These are phyloP conservation scores for Zelostemma sp. DNA, from an alignment of 1,140 invertebrate genomes.

Conservation along the genomic window DNA sequence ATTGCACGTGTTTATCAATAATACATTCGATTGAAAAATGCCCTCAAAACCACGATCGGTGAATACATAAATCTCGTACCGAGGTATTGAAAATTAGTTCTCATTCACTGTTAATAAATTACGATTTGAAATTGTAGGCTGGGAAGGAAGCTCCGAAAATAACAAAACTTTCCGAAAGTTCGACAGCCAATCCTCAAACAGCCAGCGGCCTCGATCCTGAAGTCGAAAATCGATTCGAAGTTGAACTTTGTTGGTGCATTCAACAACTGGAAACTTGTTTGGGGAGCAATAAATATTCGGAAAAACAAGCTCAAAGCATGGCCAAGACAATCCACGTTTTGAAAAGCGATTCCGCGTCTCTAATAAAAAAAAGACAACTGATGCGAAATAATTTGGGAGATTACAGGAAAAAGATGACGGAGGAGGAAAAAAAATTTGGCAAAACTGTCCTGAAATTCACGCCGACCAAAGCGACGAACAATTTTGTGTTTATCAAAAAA, in stretches of 20 bases:
- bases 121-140: background rate
- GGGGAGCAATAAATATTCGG: slow-evolving; percentile 72
- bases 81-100: background rate
- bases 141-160: background rate
- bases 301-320: slow-evolving; percentile 75
- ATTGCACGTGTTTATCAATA: background rate
- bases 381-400: slow-evolving; percentile 82
- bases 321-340: slow-evolving; percentile 75
- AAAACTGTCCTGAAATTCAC: slow-evolving; percentile 69
- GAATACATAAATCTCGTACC: background rate
- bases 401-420: slow-evolving; percentile 81
- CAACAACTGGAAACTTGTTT: slow-evolving; percentile 77
- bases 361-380: slow-evolving; percentile 79
- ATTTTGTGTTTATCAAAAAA: slow-evolving; percentile 74
- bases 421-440: slow-evolving; percentile 76
- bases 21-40: background rate
- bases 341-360: slow-evolving; percentile 76
- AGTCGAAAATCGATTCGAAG: slow-evolving; percentile 77
- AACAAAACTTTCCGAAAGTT: background rate
- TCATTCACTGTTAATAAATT: background rate
- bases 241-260: slow-evolving; percentile 83
- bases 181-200: slow-evolving; percentile 34
- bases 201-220: slow-evolving; percentile 62
- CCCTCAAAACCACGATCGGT: background rate
- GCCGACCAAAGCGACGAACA: slow-evolving; percentile 58